Conservation (phyloP, 1,140 invertebrate species). For the Laupala kohalensis region DNA sequence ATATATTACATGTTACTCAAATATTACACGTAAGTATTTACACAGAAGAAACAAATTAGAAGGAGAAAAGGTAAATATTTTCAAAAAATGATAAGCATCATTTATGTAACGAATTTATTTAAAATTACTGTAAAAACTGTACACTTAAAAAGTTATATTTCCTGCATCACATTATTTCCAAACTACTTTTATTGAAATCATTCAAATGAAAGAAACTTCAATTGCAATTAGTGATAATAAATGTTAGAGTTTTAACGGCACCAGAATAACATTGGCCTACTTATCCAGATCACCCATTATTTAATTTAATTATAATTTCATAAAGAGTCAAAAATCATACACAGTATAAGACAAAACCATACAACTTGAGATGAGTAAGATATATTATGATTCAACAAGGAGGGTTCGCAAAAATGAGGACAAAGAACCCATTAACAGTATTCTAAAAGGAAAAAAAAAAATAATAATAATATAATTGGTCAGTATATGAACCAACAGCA, state of each 20-base stretch:
- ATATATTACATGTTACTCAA: too few species aligned
- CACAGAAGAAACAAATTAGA: too few species aligned
- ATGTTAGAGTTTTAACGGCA: background rate
- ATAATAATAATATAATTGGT: background rate
- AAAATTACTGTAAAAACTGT: background rate
- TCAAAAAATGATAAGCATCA: too few species aligned
- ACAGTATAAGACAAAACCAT: background rate
- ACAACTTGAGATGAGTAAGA: background rate
- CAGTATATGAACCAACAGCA: background rate
- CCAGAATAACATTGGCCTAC: background rate
- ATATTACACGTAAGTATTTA: too few species aligned
- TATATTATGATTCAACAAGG: background rate
- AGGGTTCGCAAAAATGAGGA: background rate
- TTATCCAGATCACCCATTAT: background rate
- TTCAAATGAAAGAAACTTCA: background rate
- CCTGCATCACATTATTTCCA: background rate
- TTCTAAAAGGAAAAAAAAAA: too few species aligned
- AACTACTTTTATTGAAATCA: background rate
- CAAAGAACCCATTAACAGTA: background rate
- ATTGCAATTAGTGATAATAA: background rate
- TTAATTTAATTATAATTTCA: background rate
- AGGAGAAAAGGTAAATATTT: too few species aligned
- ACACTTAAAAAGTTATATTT: background rate
- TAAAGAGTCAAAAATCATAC: background rate
- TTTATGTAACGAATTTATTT: background rate